phyloP scores from a whole-genome alignment of 1,140 invertebrate genomes.

The Bathynomus jamesi region DNA sequence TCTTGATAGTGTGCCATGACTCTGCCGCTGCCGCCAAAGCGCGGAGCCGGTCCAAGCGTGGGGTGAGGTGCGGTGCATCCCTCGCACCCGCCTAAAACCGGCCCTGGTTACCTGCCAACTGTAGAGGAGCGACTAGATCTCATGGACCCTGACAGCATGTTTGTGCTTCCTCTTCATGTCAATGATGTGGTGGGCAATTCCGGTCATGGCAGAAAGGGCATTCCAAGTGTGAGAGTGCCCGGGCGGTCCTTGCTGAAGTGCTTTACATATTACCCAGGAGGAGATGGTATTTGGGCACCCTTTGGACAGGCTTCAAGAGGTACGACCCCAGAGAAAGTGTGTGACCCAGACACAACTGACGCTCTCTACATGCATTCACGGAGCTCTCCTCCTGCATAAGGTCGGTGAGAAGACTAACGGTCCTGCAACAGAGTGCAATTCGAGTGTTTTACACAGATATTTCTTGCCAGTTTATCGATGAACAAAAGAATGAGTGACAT shows the following conservation, averaged over 20 bases:
- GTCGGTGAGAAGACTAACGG: slow-evolving; percentile 75
- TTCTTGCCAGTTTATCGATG: background rate
- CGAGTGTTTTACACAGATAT: background rate
- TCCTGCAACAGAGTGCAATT: slow-evolving; percentile 52
- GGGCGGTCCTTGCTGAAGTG: slow-evolving; percentile 58
- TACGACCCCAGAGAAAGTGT: slow-evolving; percentile 88
- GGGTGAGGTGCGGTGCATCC: too few relatives aligned
- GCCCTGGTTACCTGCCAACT: slow-evolving; percentile 76
- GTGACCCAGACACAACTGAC: slow-evolving; percentile 69
- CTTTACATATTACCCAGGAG: slow-evolving; percentile 83
- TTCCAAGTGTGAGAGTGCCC: too few relatives aligned
- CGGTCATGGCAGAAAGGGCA: slow-evolving; percentile 78
- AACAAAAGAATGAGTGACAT: background rate
- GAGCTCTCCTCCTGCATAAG: slow-evolving; percentile 69
- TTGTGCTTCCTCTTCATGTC: slow-evolving; percentile 88
- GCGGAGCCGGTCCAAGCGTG: too few relatives aligned
- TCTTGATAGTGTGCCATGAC: too few relatives aligned
- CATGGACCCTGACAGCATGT: slow-evolving; percentile 79
- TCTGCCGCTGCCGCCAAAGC: too few relatives aligned
- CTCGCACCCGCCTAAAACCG: too few relatives aligned
- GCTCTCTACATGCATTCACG: slow-evolving; percentile 66
- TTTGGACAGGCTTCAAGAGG: slow-evolving; percentile 88
- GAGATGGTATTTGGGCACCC: slow-evolving; percentile 93
- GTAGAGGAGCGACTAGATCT: slow-evolving; percentile 81
- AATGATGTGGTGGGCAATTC: slow-evolving; percentile 84